Base-by-base conservation (phyloP, 2,888 invertebrate genomes). In the Pegoplata infirma region DNA sequence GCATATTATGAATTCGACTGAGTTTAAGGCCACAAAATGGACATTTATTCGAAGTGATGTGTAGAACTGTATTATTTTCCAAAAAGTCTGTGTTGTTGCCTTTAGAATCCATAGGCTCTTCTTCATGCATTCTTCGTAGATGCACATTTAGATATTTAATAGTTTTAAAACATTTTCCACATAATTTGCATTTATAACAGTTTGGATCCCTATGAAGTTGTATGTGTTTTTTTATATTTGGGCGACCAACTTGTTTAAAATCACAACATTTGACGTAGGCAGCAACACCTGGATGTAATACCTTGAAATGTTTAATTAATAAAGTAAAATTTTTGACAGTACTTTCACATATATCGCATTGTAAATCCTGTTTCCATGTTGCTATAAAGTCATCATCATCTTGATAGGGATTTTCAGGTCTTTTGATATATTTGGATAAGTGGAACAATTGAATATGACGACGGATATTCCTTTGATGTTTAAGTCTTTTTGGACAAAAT, bases 221-320 rank as follows among this genome's bases (percentile, higher is more conserved):
- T 32, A 83, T 69, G 47, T 83, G 83, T 19, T 83, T 81, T 1
- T 80, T 81, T 6, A 83, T 64, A 10, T 76, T 69, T 17, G 76
- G 73, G 0, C 83, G 83, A 16, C 80, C 78, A 2, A 51, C 44
- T 40, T 77, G 81, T 32, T 81, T 82, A 17, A 72, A 80, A 1
- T 81, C 68, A 23, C 83, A 83, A 51, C 83, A 83, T 4, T 19
- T 53, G 0, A 82, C 81, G 47, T 80, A n/a, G 82, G 1, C 72
- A 82, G 17, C 55, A 36, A 75, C 40, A 4, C 40, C 63, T 14
- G 80, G 76, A 64, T 83, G 83, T 1, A 21, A 40, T 16, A 67
- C 74, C 4, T 69, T 74, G n/a, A 61, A 83, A 58, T 83, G 83
- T 7, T 56, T 53, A 5, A 76, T 68, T 7, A 83, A 66, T 0